Conservation (phyloP, 2,888 invertebrate genomes). For the Lordiphosa andalusiaca region DNA sequence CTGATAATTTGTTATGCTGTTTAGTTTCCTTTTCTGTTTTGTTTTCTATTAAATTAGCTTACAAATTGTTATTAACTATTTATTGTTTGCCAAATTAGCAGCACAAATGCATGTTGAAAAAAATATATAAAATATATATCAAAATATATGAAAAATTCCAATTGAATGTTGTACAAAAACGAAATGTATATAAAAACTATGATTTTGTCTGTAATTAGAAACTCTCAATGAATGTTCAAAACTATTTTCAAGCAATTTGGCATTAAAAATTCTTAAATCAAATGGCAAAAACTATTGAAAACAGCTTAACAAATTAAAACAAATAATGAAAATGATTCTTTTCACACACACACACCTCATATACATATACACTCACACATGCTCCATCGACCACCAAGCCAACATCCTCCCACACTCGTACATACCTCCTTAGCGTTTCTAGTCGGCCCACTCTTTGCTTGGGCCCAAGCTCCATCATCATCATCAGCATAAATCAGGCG, state of each 20-base stretch:
- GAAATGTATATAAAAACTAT: constrained; percentile 13
- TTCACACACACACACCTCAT: constrained; percentile 25
- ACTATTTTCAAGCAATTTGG: constrained; percentile 18
- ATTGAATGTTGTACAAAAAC: constrained; percentile 65
- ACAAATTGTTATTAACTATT: constrained; percentile 16
- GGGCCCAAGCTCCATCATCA: constrained; percentile 32
- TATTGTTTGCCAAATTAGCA: constrained; percentile 63
- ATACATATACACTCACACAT: constrained; percentile 18
- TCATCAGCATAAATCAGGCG: constrained; percentile 72
- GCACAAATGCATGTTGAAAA: constrained; percentile 42
- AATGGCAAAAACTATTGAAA: constrained; percentile 23
- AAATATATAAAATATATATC: constrained; percentile 31
- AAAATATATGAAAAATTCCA: too few relatives aligned
- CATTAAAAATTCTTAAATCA: constrained; percentile 26
- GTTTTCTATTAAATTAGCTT: constrained; percentile 33
- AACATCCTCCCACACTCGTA: constrained; percentile 29
- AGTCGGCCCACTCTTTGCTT: constrained; percentile 6
- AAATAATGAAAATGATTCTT: constrained; percentile 23
- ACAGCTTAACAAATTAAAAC: constrained; percentile 72
- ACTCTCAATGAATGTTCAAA: constrained; percentile 6
- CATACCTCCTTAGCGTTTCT: constrained; percentile 7
- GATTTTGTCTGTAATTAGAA: constrained; percentile 41
- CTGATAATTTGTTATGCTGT: constrained; percentile 78
- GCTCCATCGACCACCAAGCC: constrained; percentile 27
- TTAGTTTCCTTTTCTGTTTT: constrained; percentile 47